These are phyloP conservation scores for Cosmopolites sordidus DNA, from an alignment of 2,888 invertebrate species.

Conservation along the genomic window DNA sequence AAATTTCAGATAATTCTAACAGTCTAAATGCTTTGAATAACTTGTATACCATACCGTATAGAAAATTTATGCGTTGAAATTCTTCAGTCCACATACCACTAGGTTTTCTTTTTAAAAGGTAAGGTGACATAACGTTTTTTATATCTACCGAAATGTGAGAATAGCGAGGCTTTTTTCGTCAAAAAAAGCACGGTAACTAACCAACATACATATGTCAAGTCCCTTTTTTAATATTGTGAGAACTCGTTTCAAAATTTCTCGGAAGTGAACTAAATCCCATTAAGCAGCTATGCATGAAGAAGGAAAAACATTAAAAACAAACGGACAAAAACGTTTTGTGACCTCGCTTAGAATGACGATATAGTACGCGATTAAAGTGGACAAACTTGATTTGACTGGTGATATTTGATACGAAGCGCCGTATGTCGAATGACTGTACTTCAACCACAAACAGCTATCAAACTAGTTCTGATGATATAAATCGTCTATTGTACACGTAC, in stretches of 20 bases:
- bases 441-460: constrained; percentile 35
- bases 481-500: constrained; percentile 27
- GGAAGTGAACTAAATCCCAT: constrained; percentile 35
- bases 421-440: constrained; percentile 37
- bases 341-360: constrained; percentile 32
- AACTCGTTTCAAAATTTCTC: constrained; percentile 31
- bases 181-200: constrained; percentile 1
- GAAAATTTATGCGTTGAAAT: no score
- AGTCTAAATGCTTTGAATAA: no score
- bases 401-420: constrained; percentile 39
- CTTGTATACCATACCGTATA: no score
- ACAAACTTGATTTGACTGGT: constrained; percentile 41
- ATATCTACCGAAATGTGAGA: constrained; percentile 10
- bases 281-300: constrained; percentile 32
- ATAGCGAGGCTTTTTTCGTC: constrained; percentile 3
- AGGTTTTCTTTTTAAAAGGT: no score
- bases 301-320: constrained; percentile 30
- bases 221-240: constrained; percentile 25
- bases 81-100: no score
- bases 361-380: constrained; percentile 37
- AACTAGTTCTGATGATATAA: constrained; percentile 37
- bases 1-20: no score
- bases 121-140: no score
- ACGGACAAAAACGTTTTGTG: constrained; percentile 33
- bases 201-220: constrained; percentile 18